Evolutionary conservation across 2,113 vertebrate species (phyloP), one percentile per base, ranked within the genome.

Genomic region (Spizaetus ornatus): DNA sequence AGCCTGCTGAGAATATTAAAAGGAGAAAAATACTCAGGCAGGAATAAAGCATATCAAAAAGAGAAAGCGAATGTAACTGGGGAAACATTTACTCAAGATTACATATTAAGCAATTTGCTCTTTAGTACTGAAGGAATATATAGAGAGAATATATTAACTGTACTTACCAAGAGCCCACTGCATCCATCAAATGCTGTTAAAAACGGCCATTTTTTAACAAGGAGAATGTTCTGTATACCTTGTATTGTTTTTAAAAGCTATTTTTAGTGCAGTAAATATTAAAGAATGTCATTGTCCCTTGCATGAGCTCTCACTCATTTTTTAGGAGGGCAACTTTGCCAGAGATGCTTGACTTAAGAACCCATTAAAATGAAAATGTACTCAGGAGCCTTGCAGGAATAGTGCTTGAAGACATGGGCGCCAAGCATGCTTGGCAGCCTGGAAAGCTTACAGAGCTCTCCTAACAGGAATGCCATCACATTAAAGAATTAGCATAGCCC

Each of bases 331-430:
- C 71, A 58, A 86, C 85, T 98, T 97, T 97, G 77, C 86, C 85
- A 95, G 95, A 97, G 81, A 98, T 95, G 95, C 91, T 97, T 97
- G 92, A 96, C 95, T 97, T 97, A 91, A 97, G 94, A 98, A 97
- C 65, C 43, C 81, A 98, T 97, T 98, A 98, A 97, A 98, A 98
- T 97, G 95, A 98, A 98, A 98, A 97, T 97, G 90, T 97, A 87
- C 89, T 94, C 81, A 50, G 85, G 81, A 96, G 66, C 81, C 82
- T 97, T 97, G 79, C 89, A 95, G 73, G 78, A 90, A 90, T 6
- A 61, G 70, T 53, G 76, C 59, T 82, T 86, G 90, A 94, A 96
- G 86, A 77, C 79, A 86, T 42, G 62, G 96, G 90, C 13, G 16
- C 74, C 88, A 62, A 93, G 38, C 65, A 58, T 86, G 76, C 93